Evolutionary conservation across 1,140 invertebrate genomes (phyloP), one percentile per base, ranked within the genome.

Genomic region (Dermatophagoides farinae): DNA sequence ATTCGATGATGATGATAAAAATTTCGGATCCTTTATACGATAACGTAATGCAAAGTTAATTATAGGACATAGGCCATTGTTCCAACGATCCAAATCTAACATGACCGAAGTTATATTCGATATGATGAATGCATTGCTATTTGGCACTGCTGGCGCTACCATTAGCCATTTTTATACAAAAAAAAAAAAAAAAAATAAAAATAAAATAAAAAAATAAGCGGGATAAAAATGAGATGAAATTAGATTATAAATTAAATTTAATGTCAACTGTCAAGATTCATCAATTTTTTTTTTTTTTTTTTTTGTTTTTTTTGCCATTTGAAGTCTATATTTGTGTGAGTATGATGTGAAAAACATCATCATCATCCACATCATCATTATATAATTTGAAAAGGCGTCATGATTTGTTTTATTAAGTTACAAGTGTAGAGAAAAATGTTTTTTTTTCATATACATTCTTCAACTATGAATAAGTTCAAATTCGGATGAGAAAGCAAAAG

Each of bases 11-110:
- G 43, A 44, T 20, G 43, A 44, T 11, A n/a, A 16, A 53, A 22
- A n/a, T n/a, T 39, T n/a, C n/a, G 25, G 39, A 44, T 55, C 53
- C 14, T 55, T 55, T 14, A 38, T 23, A 1, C 53, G 70, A 52
- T 77, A 76, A 49, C 72, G 71, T 8, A 79, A 70, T 39, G 73
- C 73, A 64, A 77, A 78, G 57, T 75, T 74, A 9, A 67, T 69
- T 49, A 81, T 75, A 5, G 75, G 73, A 69, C 79, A 80, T 44
- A 72, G 73, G 16, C 14, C 16, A 23, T 11, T 40, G 44, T 71
- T 69, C 77, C 78, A 80, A 6, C 71, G 68, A 38, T 70, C 70
- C 38, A 80, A 64, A 63, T 72, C 68, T 40, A 77, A 67, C 53
- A 70, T 70, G 20, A 74, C 70, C 6, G 67, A 71, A 1, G 75